Percentiles rank a stretch among this genome's conserved stretches.
phyloP scores from a whole-genome alignment of 2,888 invertebrate genomes.

The Cephus runcator region DNA sequence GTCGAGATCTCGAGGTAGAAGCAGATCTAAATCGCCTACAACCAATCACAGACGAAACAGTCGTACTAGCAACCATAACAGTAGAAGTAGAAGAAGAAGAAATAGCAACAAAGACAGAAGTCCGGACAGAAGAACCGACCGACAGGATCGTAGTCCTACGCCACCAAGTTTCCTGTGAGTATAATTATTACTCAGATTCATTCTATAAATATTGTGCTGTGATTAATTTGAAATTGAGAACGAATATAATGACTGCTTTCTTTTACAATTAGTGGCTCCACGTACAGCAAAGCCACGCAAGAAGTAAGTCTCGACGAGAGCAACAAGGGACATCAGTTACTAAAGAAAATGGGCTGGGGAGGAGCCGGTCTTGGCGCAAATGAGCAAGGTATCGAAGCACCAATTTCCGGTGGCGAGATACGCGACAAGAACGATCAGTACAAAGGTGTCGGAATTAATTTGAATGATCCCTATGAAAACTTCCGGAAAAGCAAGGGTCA shows the following conservation, averaged over 20 bases:
- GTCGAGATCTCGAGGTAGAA: slow-evolving; percentile 65
- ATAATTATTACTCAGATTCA: neutral
- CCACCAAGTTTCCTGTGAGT: slow-evolving; percentile 84
- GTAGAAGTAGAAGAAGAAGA: slow-evolving; percentile 65
- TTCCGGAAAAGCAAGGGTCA: slow-evolving; percentile 96
- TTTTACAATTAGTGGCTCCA: slow-evolving; percentile 45
- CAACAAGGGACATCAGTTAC: slow-evolving; percentile 96
- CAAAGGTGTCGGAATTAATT: slow-evolving; percentile 92
- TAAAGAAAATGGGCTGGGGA: slow-evolving; percentile 98
- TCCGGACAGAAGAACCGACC: slow-evolving; percentile 56
- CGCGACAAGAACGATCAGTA: slow-evolving; percentile 93
- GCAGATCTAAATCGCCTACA: slow-evolving; percentile 65
- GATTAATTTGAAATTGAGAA: neutral
- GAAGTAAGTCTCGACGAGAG: slow-evolving; percentile 79
- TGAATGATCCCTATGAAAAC: slow-evolving; percentile 96
- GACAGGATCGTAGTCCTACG: slow-evolving; percentile 68
- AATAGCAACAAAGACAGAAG: slow-evolving; percentile 64
- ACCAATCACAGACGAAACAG: slow-evolving; percentile 59
- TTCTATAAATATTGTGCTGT: slow-evolving; percentile 3
- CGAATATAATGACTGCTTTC: neutral
- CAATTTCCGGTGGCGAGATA: slow-evolving; percentile 90
- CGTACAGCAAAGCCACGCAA: slow-evolving; percentile 68
- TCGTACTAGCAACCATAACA: slow-evolving; percentile 62
- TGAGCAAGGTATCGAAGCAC: slow-evolving; percentile 95
- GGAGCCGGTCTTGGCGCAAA: slow-evolving; percentile 93